phyloP scores from a whole-genome alignment of 2,888 invertebrate genomes.

The Panopea generosa region DNA sequence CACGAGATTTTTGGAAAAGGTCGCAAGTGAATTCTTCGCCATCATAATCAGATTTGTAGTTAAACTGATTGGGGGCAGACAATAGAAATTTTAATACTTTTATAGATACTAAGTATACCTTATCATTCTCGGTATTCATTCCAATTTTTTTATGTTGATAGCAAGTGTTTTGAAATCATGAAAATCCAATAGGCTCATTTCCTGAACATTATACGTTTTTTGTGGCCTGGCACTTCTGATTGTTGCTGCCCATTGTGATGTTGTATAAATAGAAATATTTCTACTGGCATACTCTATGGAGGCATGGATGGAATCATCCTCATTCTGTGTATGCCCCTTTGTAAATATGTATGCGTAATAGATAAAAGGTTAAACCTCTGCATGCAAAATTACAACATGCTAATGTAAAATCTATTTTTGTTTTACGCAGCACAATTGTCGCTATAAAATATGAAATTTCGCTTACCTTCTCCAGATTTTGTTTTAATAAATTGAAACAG shows the following conservation, averaged over 20 bases:
- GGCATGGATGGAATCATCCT: slow-evolving; percentile 24
- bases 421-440: slow-evolving; percentile 44
- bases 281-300: slow-evolving; percentile 18
- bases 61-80: slow-evolving; percentile 19
- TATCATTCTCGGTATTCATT: slow-evolving; percentile 19
- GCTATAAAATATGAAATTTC: slow-evolving; percentile 37
- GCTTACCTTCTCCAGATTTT: no score
- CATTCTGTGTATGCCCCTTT: slow-evolving; percentile 44
- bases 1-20: slow-evolving; percentile 17
- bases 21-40: slow-evolving; percentile 18
- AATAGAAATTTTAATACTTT: slow-evolving; percentile 8
- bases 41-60: slow-evolving; percentile 30
- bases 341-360: slow-evolving; percentile 31
- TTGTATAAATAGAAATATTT: slow-evolving; percentile 6
- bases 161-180: slow-evolving; percentile 2
- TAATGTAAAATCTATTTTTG: slow-evolving; percentile 38
- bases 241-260: slow-evolving; percentile 17
- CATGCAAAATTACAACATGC: slow-evolving; percentile 40
- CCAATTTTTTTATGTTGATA: slow-evolving; percentile 4
- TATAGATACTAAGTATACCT: slow-evolving; percentile 28
- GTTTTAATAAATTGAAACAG: slow-evolving; percentile 18
- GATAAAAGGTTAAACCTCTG: slow-evolving; percentile 24
- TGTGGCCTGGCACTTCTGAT: slow-evolving; percentile 2
- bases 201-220: slow-evolving; percentile 10
- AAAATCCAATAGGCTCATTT: slow-evolving; percentile 4